Conservation (phyloP, 2,113 vertebrate species). For the Phrynocephalus versicolor region DNA sequence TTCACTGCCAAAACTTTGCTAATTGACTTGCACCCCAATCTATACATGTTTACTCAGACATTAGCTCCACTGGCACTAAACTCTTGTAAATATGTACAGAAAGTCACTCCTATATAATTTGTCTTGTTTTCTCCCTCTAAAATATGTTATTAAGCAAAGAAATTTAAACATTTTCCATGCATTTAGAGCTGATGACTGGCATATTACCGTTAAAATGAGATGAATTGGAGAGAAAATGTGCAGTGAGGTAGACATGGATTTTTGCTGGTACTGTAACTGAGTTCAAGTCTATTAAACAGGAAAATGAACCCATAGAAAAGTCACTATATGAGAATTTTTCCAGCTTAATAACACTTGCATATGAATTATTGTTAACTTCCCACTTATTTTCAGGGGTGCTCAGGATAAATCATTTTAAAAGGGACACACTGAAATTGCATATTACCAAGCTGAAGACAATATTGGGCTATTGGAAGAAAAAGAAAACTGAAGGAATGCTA, state of each 20-base stretch:
- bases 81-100: background rate
- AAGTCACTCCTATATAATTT: background rate
- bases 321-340: background rate
- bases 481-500: background rate
- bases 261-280: background rate
- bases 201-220: background rate
- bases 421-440: background rate
- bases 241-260: background rate
- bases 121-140: too few relatives aligned
- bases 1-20: background rate
- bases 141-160: background rate
- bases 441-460: background rate
- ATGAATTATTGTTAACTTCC: constrained; percentile 7
- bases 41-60: background rate
- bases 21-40: background rate
- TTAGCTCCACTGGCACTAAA: background rate
- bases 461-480: background rate
- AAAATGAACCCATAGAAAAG: background rate
- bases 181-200: background rate
- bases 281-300: constrained; percentile 3
- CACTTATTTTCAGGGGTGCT: background rate
- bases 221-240: background rate
- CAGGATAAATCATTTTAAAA: background rate
- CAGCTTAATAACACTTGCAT: constrained; percentile 8
- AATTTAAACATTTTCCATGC: background rate